Percentiles rank a stretch among this genome's conserved stretches.
These are phyloP conservation scores for Laticauda colubrina DNA, from an alignment of 2,113 vertebrate species.

Conservation along the genomic window DNA sequence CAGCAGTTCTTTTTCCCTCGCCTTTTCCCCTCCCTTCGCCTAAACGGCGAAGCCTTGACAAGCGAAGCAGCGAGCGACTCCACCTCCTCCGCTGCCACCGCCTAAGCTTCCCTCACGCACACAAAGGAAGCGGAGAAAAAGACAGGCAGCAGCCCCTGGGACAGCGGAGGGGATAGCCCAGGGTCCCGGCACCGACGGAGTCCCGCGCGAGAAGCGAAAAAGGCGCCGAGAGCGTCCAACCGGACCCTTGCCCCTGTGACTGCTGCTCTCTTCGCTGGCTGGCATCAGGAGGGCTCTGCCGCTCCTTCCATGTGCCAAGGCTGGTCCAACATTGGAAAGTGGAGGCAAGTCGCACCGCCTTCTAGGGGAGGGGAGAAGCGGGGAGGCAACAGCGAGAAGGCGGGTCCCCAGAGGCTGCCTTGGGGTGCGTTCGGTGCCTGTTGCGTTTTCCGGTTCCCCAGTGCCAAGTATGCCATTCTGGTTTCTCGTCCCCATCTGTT, in stretches of 20 bases:
- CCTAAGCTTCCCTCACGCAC: conserved; percentile 57
- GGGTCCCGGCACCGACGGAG: conserved; percentile 12
- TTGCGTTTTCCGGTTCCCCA: neutral
- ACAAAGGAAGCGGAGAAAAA: conserved; percentile 65
- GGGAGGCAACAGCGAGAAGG: neutral
- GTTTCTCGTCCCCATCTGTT: neutral
- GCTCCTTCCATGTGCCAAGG: conserved; percentile 19
- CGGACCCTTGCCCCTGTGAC: neutral
- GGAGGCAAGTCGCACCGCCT: conserved; percentile 16
- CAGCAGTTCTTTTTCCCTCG: conserved; percentile 27
- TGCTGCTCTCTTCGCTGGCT: neutral
- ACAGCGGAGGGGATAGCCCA: conserved; percentile 41
- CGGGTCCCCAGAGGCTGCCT: neutral
- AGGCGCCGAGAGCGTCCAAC: neutral
- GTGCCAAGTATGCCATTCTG: neutral
- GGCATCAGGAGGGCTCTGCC: neutral
- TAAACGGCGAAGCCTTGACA: conserved; percentile 49
- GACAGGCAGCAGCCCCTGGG: conserved; percentile 14
- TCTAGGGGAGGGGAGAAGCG: neutral
- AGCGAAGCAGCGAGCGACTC: conserved; percentile 46
- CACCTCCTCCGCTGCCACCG: conserved; percentile 39
- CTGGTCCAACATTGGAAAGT: conserved; percentile 3
- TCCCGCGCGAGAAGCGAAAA: neutral
- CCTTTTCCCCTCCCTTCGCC: conserved; percentile 56
- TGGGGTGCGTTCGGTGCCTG: neutral